These are phyloP conservation scores for Loriculus beryllinus DNA, from an alignment of 2,797 vertebrate species.

Conservation along the genomic window DNA sequence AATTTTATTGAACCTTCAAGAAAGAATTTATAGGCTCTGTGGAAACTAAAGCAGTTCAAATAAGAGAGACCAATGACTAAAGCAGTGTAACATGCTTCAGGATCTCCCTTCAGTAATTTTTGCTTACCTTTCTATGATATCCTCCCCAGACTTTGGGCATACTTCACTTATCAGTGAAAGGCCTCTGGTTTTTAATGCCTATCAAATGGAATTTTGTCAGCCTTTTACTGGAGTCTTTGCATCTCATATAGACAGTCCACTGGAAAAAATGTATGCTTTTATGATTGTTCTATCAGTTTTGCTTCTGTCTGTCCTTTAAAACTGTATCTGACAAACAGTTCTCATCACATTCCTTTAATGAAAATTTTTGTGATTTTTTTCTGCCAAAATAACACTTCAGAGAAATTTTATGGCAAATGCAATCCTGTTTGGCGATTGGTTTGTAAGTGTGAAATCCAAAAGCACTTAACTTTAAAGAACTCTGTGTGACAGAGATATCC, in stretches of 20 bases:
- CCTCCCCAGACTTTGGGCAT: not conserved
- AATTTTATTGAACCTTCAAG: slow-evolving; percentile 21
- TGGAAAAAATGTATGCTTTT: not conserved
- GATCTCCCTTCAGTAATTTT: not conserved
- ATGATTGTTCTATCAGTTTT: not conserved
- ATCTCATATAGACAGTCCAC: not conserved
- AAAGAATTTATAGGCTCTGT: slow-evolving; percentile 18
- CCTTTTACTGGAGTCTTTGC: not conserved
- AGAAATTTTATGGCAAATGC: not conserved
- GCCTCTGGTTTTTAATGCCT: not conserved
- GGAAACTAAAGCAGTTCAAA: slow-evolving; percentile 20
- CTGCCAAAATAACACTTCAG: not conserved
- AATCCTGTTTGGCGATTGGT: not conserved
- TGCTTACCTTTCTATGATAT: not conserved
- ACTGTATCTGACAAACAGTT: not conserved
- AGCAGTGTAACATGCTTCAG: not conserved
- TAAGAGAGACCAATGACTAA: slow-evolving; percentile 2
- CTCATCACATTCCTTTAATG: not conserved
- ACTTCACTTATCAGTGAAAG: not conserved
- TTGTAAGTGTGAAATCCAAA: not conserved
- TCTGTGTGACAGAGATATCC: not conserved
- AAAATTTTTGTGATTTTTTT: not conserved
- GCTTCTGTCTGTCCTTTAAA: not conserved
- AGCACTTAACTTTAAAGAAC: not conserved
- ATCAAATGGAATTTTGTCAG: not conserved